These are phyloP conservation scores for Varroa destructor DNA, from an alignment of 1,140 invertebrate genomes.

Conservation along the genomic window DNA sequence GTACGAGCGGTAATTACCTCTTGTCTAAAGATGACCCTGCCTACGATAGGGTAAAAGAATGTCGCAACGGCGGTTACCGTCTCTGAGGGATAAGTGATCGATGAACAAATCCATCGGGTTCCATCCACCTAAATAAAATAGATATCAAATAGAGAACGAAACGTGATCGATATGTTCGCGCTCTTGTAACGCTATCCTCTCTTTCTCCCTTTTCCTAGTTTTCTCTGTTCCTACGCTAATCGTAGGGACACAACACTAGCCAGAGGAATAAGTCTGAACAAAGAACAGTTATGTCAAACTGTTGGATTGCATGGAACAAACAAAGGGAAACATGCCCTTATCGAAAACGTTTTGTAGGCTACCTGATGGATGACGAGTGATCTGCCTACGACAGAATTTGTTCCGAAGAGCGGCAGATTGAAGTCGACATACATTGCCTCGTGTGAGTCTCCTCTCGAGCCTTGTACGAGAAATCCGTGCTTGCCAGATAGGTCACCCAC, in stretches of 20 bases:
- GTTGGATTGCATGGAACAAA: no score
- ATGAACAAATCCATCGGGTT: slow-evolving; percentile 46
- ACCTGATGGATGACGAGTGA: slow-evolving; percentile 63
- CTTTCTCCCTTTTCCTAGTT: not conserved
- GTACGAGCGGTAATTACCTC: slow-evolving; percentile 39
- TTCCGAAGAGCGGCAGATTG: slow-evolving; percentile 68
- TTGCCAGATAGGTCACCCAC: slow-evolving; percentile 81
- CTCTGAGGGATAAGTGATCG: slow-evolving; percentile 40
- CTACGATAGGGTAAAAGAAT: slow-evolving; percentile 67
- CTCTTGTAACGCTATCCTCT: slow-evolving; percentile 14
- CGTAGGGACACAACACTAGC: no score
- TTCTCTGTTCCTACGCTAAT: not conserved
- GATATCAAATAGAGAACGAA: no score
- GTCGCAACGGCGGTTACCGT: slow-evolving; percentile 42
- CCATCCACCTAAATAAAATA: slow-evolving; percentile 32
- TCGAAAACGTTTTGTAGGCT: no score
- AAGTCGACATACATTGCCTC: slow-evolving; percentile 47
- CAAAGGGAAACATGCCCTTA: no score
- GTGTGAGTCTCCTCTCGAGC: slow-evolving; percentile 32
- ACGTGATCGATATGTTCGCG: slow-evolving; percentile 34
- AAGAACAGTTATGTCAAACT: no score
- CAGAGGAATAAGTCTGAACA: no score
- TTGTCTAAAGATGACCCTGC: slow-evolving; percentile 70
- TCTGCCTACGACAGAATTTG: slow-evolving; percentile 62
- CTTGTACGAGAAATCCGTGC: slow-evolving; percentile 43